phyloP scores from a whole-genome alignment of 2,888 invertebrate genomes.

The Morpho deidamia region DNA sequence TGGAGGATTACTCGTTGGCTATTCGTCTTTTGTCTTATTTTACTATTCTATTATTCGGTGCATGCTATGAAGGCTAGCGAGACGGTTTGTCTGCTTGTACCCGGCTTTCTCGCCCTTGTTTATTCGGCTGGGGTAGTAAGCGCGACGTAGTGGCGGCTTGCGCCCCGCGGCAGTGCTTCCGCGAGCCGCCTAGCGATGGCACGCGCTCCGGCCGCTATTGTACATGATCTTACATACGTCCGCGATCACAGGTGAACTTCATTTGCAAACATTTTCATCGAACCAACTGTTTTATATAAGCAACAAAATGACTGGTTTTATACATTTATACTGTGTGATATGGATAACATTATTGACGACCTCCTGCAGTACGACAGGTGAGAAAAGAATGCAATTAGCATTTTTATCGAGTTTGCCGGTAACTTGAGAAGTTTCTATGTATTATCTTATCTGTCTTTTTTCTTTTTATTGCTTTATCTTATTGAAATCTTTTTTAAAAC shows the following conservation, averaged over 20 bases:
- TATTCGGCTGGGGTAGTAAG: slow-evolving; percentile 67
- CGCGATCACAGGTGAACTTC: slow-evolving; percentile 56
- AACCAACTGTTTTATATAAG: slow-evolving; percentile 42
- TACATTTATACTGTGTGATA: slow-evolving; percentile 72
- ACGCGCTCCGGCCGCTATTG: slow-evolving; percentile 51
- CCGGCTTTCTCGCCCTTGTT: slow-evolving; percentile 72
- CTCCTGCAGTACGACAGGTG: slow-evolving; percentile 68
- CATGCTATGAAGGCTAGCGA: slow-evolving; percentile 63
- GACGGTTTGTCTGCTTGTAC: slow-evolving; percentile 75
- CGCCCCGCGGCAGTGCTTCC: slow-evolving; percentile 44
- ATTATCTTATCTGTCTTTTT: no score
- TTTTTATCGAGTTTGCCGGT: slow-evolving; percentile 55
- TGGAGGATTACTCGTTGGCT: slow-evolving; percentile 35
- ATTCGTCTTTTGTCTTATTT: slow-evolving; percentile 69
- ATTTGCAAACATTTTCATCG: slow-evolving; percentile 26
- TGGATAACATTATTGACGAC: slow-evolving; percentile 61
- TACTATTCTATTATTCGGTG: slow-evolving; percentile 59
- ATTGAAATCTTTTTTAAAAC: no score
- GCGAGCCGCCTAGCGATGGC: slow-evolving; percentile 62
- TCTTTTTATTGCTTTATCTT: no score
- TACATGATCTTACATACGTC: slow-evolving; percentile 40
- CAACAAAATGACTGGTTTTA: slow-evolving; percentile 70
- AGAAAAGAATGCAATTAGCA: slow-evolving; percentile 62
- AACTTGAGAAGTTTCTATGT: slow-evolving; percentile 47
- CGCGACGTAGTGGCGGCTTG: slow-evolving; percentile 48